Evolutionary conservation across 2,113 vertebrate genomes (phyloP), one percentile per base, ranked within the genome.

Genomic region (Lepidothrix coronata): DNA sequence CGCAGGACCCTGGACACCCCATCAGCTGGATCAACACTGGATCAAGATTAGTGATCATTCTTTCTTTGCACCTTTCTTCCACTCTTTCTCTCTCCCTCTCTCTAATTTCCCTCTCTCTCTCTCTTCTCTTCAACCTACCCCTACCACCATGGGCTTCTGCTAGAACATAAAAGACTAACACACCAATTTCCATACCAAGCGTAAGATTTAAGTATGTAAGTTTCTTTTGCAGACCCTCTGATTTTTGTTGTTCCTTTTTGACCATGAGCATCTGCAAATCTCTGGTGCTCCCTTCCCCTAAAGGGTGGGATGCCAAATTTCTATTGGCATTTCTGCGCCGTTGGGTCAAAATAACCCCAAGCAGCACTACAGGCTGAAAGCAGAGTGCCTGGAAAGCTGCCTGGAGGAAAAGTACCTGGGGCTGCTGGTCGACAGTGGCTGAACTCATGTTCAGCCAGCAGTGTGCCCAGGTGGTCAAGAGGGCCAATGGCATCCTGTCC

Each of bases 401-500:
- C 65, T 23, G 23, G 22, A 24, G 16, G 43, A n/a, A 67, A 67
- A 25, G 31, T 44, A 57, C 11, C 12, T 52, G 13, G 24, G 5
- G 3, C 3, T 68, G 17, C 5, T 55, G 54, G 7, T 43, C 0
- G 2, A 33, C 31, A 55, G n/a, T 0, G 1, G 5, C 30, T 76
- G 39, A 48, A 35, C n/a, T n/a, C 19, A 41, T 9, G 16, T n/a
- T n/a, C n/a, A 63, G 16, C 25, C 67, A 63, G 30, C 8, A 61
- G 5, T 57, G 41, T 71, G 41, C n/a, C 39, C 74, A 54, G 48
- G 24, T n/a, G 49, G n/a, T 22, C 67, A 73, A 66, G 51, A 43
- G 44, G 22, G 31, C 3, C 43, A 81, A 3, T 18, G 19, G 35
- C 31, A 73, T 31, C 52, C 68, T 44, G 31, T 31, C 14, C 35